Evolutionary conservation across 2,797 vertebrate species (phyloP).

Genomic region (Echeneis naucrates): DNA sequence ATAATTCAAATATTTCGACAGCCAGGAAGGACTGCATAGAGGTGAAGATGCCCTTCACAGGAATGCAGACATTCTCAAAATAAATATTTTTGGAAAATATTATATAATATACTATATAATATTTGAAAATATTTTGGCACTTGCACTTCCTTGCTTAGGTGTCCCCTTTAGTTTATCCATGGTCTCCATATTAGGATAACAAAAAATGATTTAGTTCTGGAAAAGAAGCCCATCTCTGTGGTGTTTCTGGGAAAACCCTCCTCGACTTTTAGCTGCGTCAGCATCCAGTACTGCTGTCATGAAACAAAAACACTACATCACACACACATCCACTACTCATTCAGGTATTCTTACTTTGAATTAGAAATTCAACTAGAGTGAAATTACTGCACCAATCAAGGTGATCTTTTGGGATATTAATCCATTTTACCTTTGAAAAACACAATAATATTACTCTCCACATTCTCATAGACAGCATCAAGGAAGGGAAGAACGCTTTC

Average conservation of each 20-base stretch:
- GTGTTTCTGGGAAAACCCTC: conserved; percentile 74
- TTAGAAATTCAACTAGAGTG: neutral
- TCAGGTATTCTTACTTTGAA: neutral
- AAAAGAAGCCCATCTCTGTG: conserved; percentile 72
- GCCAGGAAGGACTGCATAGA: too few relatives aligned
- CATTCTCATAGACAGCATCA: conserved; percentile 75
- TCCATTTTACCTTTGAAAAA: conserved; percentile 78
- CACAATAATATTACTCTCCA: conserved; percentile 41
- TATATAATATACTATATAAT: too few relatives aligned
- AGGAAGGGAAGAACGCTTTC: conserved; percentile 57
- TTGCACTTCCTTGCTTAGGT: too few relatives aligned
- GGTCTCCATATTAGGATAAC: too few relatives aligned
- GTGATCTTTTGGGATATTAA: neutral
- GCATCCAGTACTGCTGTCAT: conserved; percentile 74
- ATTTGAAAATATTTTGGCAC: too few relatives aligned
- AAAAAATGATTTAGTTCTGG: conserved; percentile 61
- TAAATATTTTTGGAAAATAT: too few relatives aligned
- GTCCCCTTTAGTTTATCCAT: too few relatives aligned
- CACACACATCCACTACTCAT: neutral
- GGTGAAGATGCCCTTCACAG: too few relatives aligned
- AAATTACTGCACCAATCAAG: neutral
- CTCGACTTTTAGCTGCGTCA: conserved; percentile 53
- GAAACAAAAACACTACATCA: conserved; percentile 7
- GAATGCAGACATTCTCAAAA: too few relatives aligned
- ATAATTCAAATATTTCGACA: too few relatives aligned